Base-by-base conservation (phyloP, 2,888 invertebrate species). In the Erebia aethiops region DNA sequence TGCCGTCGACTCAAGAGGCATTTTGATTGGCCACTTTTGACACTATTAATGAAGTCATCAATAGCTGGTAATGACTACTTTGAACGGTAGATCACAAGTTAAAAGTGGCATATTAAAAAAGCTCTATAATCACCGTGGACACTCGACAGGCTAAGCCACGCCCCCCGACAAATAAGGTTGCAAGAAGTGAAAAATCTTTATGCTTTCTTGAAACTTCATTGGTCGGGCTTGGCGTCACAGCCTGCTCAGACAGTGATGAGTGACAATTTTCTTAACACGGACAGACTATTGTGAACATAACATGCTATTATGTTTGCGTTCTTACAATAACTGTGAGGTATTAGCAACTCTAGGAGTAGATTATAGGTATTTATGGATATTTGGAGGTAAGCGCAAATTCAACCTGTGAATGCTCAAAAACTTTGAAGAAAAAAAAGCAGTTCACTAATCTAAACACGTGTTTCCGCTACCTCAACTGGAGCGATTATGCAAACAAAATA, bases 401-500 rank as follows among this genome's bases (percentile, higher is more conserved):
- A 46, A 11, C 3, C 46, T 11, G 11, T 46, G 46, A 11, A 46
- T 46, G 46, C 10, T 11, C 10, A 46, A n/a, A n/a, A 5, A n/a
- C 7, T 14, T 4, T 51, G n/a, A n/a, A n/a, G 7, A 14, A 14
- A 14, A 14, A 14, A 14, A 54, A 3, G 35, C 35, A 58, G 35
- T 35, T 9, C 13, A 26, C 16, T 7, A 14, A 13, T 26, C 7
- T 26, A 26, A 60, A 16, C 7, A 60, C 35, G n/a, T 60, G 58
- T 60, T 61, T 61, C 18, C 43, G 43, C 61, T 61, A 10, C 11
- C 43, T 61, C 11, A 61, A 18, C 11, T 43, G 3, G 49, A 62
- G 62, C 62, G 46, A 62, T 62, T 46, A 62, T 62, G 21, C 49
- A 62, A 62, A 49, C 57, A 35, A 35, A 35, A 35, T 26, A 26